phyloP scores from a whole-genome alignment of 2,113 vertebrate species.

The Cisticola juncidis region DNA sequence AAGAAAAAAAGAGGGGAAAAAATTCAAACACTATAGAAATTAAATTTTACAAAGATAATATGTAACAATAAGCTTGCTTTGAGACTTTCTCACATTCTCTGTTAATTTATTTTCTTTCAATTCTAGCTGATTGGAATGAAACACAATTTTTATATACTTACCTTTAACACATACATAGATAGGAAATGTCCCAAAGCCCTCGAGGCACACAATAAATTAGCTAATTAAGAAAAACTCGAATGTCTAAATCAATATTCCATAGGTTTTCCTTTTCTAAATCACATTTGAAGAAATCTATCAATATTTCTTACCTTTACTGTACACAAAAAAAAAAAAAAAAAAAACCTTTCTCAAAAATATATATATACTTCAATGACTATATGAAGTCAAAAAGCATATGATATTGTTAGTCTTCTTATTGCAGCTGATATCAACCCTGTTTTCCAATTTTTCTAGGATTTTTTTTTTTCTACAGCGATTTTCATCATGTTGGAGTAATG shows the following conservation, averaged over 20 bases:
- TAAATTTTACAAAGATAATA: background rate
- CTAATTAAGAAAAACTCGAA: background rate
- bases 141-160: background rate
- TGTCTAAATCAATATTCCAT: background rate
- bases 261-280: background rate
- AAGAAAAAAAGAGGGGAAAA: background rate
- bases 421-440: background rate
- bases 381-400: background rate
- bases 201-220: background rate
- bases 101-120: background rate
- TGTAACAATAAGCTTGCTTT: background rate
- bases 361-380: background rate
- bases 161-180: background rate
- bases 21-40: background rate
- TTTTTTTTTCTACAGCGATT: background rate
- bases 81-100: background rate
- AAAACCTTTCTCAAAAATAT: background rate
- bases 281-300: background rate
- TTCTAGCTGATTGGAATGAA: slow-evolving; percentile 12
- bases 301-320: background rate
- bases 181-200: background rate
- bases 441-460: background rate
- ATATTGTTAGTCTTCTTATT: background rate
- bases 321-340: too few species aligned
- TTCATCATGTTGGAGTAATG: background rate